Base-by-base conservation (phyloP, 2,113 vertebrate genomes). In the Silurus asotus region DNA sequence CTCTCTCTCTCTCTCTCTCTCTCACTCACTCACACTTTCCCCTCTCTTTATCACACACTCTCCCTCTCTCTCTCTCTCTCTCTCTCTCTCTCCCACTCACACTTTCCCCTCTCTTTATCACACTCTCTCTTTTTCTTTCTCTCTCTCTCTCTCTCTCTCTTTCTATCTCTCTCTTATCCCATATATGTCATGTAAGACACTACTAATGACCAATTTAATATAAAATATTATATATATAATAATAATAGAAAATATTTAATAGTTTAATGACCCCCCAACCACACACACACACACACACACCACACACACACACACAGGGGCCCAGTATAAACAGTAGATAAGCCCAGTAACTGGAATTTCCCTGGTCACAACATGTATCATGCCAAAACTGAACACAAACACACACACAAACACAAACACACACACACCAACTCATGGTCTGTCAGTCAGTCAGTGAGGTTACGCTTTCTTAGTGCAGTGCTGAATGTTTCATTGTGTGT, bases 201-300 rank as follows among this genome's bases (percentile, higher is more conserved):
- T 81, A 17, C 79, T 81, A 81, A 81, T 64, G 59, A 62, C 20
- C 10, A 10, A n/a, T 51, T 76, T 76, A 76, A 76, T 51, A 37
- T 37, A 37, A 37, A 37, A 37, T 37, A 37, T 37, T 37, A 37
- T 37, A 37, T 37, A 37, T 37, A 37, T 37, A 37, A 37, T 37
- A 37, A 37, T 37, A 37, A 37, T 37, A 37, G 1, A 37, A 55
- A 55, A 77, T 51, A 77, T 77, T 25, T 55, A 76, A 74, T 74
- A 28, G 20, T 79, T 58, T 37, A 79, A 77, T 76, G 20, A 77
- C 49, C 77, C 28, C 72, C 45, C 67, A 61, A 78, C 61, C 37
- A 62, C 55, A 81, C 78, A 82, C 56, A 53, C 85, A 75, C 70
- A 87, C 86, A 87, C 82, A 74, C 76, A 87, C 72, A 87, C 81